Conservation (phyloP, 2,797 vertebrate species). For the Enteromius anoplus region DNA sequence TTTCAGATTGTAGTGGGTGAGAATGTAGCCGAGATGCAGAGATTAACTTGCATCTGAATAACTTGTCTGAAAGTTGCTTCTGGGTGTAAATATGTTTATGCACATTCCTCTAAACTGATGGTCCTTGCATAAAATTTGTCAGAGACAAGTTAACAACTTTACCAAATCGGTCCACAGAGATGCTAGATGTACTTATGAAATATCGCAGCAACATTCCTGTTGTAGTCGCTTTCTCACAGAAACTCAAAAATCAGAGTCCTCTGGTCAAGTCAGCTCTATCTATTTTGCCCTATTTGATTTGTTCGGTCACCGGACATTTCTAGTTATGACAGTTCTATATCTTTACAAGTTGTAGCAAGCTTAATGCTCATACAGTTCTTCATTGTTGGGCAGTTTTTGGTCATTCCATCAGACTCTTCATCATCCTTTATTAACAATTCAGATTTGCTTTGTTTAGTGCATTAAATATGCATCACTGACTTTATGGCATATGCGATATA, state of each 20-base stretch:
- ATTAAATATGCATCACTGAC: not conserved
- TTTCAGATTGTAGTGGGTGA: not conserved
- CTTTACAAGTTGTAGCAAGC: not conserved
- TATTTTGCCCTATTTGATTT: not conserved
- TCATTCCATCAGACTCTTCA: not conserved
- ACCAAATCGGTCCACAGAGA: not conserved
- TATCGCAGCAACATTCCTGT: not conserved
- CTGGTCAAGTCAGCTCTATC: not conserved
- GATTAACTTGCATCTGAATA: not conserved
- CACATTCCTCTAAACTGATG: constrained; percentile 28
- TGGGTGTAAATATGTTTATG: constrained; percentile 24
- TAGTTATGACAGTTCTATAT: not conserved
- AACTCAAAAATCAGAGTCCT: constrained; percentile 11
- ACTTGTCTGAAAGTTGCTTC: constrained; percentile 20
- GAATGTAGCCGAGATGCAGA: not conserved
- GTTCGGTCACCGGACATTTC: not conserved
- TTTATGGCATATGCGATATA: constrained; percentile 33
- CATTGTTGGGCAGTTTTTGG: not conserved
- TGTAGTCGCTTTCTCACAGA: not conserved
- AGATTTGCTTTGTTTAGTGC: not conserved
- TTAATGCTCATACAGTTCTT: not conserved
- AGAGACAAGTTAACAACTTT: constrained; percentile 30
- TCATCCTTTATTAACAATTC: not conserved
- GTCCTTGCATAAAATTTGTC: constrained; percentile 8
- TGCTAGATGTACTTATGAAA: constrained; percentile 17